Base-by-base conservation (phyloP, 2,113 vertebrate genomes). In the Xiphophorus couchianus region DNA sequence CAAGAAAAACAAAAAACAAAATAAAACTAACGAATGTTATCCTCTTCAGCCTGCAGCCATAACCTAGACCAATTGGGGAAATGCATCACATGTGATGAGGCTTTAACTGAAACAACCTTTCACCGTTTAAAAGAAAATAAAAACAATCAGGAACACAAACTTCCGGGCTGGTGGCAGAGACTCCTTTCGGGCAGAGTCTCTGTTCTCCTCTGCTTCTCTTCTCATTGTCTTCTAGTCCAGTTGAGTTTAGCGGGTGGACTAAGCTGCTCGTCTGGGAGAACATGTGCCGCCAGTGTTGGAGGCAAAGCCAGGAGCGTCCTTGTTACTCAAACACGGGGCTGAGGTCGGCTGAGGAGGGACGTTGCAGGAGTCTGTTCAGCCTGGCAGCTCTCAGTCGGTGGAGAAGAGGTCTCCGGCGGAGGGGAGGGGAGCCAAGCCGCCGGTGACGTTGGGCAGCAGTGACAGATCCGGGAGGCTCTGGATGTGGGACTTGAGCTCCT, bases 331-430 rank as follows among this genome's bases (percentile, higher is more conserved):
- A 73, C 69, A 2, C 27, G 75, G 71, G 60, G 60, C 65, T 66
- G 73, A 84, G 80, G 69, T 82, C 64, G 65, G 62, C 60, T 37
- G 30, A 69, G 62, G 71, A 78, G 70, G 74, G 73, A 63, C 27
- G 42, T 4, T 11, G 9, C 31, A 42, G 22, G 37, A 65, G 63
- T 75, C 58, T 5, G 14, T 82, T 74, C 44, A 29, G 44, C 27
- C 37, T 28, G 14, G 70, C 28, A 29, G 62, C 9, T 65, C 71
- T 96, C 97, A 99, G 94, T 99, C 98, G 44, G 97, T 98, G 69
- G 98, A 99, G 89, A 99, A 99, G 48, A 99, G 96, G 92, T 99
- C 98, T 66, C 98, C 98, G 4, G 98, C 97, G 22, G 98, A 99
- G 0, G 98, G 98, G 42, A 99, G 95, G 2, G 98, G 98, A 1